Conservation (phyloP, 2,797 vertebrate genomes). For the Spea hammondii region DNA sequence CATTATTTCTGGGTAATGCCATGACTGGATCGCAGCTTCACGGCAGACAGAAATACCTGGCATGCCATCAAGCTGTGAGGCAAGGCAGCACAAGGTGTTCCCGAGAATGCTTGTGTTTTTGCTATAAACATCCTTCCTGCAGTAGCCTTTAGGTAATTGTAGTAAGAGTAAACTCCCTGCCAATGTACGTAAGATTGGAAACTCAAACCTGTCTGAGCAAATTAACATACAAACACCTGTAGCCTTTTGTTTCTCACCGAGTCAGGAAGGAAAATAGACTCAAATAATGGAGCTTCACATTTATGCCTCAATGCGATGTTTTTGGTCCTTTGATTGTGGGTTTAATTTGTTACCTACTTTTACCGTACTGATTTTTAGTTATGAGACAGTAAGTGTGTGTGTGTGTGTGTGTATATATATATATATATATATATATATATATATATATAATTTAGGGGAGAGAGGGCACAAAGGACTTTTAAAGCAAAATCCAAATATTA, state of each 20-base stretch:
- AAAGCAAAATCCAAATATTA: too few relatives aligned
- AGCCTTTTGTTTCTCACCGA: not conserved
- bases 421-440: too few relatives aligned
- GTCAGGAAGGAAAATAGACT: not conserved
- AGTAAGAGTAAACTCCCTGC: conserved; percentile 57
- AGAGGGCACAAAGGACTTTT: too few relatives aligned
- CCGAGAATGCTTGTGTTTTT: conserved; percentile 50
- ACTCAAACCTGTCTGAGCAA: conserved; percentile 43
- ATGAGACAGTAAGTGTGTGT: too few relatives aligned
- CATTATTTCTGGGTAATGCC: conserved; percentile 5
- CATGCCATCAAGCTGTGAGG: conserved; percentile 57
- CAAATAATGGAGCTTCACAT: not conserved
- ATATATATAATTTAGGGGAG: too few relatives aligned
- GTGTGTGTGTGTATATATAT: too few relatives aligned
- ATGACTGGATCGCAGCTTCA: conserved; percentile 54
- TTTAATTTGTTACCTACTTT: too few relatives aligned
- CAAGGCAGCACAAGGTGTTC: conserved; percentile 67
- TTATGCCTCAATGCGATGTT: too few relatives aligned
- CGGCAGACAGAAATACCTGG: conserved; percentile 58
- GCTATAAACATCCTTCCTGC: conserved; percentile 63
- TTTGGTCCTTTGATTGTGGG: too few relatives aligned
- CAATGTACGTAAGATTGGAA: conserved; percentile 57
- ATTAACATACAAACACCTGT: conserved; percentile 50
- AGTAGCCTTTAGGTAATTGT: conserved; percentile 58
- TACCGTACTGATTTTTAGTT: too few relatives aligned